Percentiles rank a stretch among this genome's conserved stretches.
Evolutionary conservation across 2,797 vertebrate genomes (phyloP).

Genomic region (Leucoraja ocellata): DNA sequence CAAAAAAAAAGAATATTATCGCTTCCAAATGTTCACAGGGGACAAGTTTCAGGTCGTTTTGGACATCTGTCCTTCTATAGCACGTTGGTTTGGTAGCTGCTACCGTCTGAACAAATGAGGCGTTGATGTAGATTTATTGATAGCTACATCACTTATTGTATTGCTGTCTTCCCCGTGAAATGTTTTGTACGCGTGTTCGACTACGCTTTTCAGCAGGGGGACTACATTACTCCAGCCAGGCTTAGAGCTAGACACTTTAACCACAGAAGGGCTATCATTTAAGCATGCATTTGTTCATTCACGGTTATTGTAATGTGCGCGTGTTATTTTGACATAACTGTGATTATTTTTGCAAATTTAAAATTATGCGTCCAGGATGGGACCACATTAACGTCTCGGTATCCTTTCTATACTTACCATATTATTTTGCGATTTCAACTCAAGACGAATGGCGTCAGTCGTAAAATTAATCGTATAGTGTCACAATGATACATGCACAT

Average conservation of each 20-base stretch:
- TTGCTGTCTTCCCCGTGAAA: conserved; percentile 26
- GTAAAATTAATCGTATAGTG: neutral
- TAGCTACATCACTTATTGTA: conserved; percentile 27
- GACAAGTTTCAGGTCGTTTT: conserved; percentile 32
- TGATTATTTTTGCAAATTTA: conserved; percentile 13
- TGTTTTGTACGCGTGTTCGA: conserved; percentile 7
- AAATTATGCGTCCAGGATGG: neutral
- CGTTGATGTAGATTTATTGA: conserved; percentile 36
- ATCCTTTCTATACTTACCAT: neutral
- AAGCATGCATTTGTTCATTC: conserved; percentile 21
- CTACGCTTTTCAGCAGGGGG: conserved; percentile 14
- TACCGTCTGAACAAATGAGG: conserved; percentile 29
- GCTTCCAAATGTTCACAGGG: conserved; percentile 32
- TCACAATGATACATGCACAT: conserved; percentile 2
- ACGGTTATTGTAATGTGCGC: neutral
- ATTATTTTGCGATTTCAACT: conserved; percentile 14
- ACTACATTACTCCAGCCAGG: neutral
- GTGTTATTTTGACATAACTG: neutral
- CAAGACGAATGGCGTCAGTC: neutral
- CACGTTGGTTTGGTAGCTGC: conserved; percentile 25
- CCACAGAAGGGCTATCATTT: conserved; percentile 9
- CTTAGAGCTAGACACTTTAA: neutral
- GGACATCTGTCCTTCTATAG: conserved; percentile 33
- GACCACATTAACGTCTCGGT: neutral
- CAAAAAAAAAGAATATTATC: conserved; percentile 27